Evolutionary conservation across 1,140 invertebrate genomes (phyloP), one percentile per base, ranked within the genome.

Genomic region (Octopus sinensis): DNA sequence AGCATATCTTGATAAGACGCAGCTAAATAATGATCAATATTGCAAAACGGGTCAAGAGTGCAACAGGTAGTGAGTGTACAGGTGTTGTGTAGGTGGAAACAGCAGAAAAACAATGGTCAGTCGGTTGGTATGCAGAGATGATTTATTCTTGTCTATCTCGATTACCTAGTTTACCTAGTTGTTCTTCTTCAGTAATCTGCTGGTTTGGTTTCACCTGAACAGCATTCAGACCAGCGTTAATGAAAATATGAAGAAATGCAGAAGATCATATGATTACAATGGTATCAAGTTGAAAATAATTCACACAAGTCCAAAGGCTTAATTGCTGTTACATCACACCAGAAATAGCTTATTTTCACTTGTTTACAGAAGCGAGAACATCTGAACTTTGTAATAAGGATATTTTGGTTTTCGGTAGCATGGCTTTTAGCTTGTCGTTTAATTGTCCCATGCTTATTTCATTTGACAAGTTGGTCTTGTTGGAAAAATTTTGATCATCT

Each of bases 381-480:
- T 73, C 68, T 73, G 30, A 73, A 77, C 23, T 77, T 43, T 51
- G 76, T 17, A 77, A 77, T 13, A 77, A n/a, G 7, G 30, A 43
- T 53, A 77, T 51, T 9, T 82, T 62, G 13, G 83, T 83, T 13
- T 79, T 78, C 13, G 85, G 82, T n/a, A 84, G 81, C 13, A 80
- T 23, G 62, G 78, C 78, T 9, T 77, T 10, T 54, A 85, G 82
- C 56, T 82, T 84, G 9, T 83, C 82, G 12, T 68, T 82, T 6
- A 85, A 81, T 71, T 85, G 82, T 9, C 54, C 5, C 9, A 85
- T 75, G 79, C 80, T 80, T 13, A 85, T 81, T 51, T 80, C 82
- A 62, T 85, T 80, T 4, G 71, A 73, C 5, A 80, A 53, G 4
- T 76, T 68, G 13, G 79, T 79, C 62, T 73, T 13, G 68, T 13